phyloP scores from a whole-genome alignment of 2,797 vertebrate genomes.

The Euphonia xanthogaster region DNA sequence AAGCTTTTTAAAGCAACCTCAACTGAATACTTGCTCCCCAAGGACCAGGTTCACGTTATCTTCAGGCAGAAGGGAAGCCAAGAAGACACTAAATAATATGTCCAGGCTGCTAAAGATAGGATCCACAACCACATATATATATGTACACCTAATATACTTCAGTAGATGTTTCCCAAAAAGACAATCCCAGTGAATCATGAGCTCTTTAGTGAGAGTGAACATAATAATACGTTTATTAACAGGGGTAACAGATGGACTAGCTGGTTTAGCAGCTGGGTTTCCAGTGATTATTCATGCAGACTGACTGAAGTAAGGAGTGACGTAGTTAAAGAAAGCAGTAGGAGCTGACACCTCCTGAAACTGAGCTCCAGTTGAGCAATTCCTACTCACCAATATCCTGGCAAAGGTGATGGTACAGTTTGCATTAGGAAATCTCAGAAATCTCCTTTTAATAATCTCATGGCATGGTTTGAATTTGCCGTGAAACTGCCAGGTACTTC shows the following conservation, averaged over 20 bases:
- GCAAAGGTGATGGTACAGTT: background rate
- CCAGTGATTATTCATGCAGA: constrained; percentile 41
- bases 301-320: constrained; percentile 36
- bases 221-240: constrained; percentile 18
- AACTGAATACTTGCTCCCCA: background rate
- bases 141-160: background rate
- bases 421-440: background rate
- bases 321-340: constrained; percentile 36
- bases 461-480: background rate
- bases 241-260: constrained; percentile 47
- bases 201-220: constrained; percentile 22
- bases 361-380: constrained; percentile 9
- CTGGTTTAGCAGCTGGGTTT: constrained; percentile 59
- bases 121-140: background rate
- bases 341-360: constrained; percentile 36
- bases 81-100: background rate
- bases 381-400: background rate
- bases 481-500: background rate
- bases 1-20: background rate
- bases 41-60: background rate
- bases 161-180: background rate
- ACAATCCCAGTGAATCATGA: constrained; percentile 22
- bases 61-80: background rate
- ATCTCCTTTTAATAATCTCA: background rate
- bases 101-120: background rate